Evolutionary conservation across 2,888 invertebrate species (phyloP), one percentile per base, ranked within the genome.

Genomic region (Clunio marinus): DNA sequence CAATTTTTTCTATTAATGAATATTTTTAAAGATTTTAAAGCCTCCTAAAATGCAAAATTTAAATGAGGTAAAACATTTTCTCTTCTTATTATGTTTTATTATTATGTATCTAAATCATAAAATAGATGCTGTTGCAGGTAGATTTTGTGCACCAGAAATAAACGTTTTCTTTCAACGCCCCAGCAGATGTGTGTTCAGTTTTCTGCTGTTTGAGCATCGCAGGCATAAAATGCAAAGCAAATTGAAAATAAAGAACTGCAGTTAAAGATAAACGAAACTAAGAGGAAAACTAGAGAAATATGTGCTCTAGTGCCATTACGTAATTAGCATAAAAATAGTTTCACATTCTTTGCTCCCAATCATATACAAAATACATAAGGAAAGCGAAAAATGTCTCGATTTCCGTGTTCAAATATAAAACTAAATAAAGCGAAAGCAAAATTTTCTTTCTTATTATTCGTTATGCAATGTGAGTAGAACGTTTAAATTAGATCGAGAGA

Each of bases 401-500:
- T 10, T 7, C 32, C 10, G 32, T 7, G 32, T 32, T 7, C 32
- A 32, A 7, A 32, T n/a, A n/a, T n/a, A n/a, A n/a, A n/a, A n/a
- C n/a, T n/a, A 51, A 4, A 20, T 25, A 20, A 27, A 57, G 27
- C 57, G 57, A 25, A 15, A 27, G 25, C 57, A 57, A n/a, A n/a
- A n/a, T n/a, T n/a, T n/a, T n/a, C n/a, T n/a, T n/a, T n/a, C n/a
- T n/a, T n/a, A n/a, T n/a, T n/a, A n/a, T 66, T 66, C 32, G 25
- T 66, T 66, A 66, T 66, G 66, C 66, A 66, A 66, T 35, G 46
- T n/a, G 17, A 13, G 15, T 25, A 27, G 25, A 46, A 28, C 28
- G 32, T 35, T 65, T 65, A 65, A 65, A 65, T 65, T 65, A 65
- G 45, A 46, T 46, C 25, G 25, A 25, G n/a, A 27, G 45, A n/a